Evolutionary conservation across 2,113 vertebrate genomes (phyloP).

Genomic region (Microtus montanus): DNA sequence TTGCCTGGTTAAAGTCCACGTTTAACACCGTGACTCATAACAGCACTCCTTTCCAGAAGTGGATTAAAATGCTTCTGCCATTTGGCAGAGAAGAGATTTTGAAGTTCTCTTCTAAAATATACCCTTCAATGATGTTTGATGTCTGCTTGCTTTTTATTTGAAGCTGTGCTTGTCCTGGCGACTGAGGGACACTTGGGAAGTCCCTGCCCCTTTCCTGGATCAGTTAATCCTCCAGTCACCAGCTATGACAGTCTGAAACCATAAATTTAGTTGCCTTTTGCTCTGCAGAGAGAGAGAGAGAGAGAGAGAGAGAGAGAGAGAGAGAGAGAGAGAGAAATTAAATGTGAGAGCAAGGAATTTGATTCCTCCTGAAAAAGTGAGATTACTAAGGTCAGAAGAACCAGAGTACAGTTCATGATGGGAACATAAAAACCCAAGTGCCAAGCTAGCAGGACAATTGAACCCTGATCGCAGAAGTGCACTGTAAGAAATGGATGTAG

Average conservation of each 20-base stretch:
- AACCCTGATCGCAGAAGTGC: not conserved
- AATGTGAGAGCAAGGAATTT: not conserved
- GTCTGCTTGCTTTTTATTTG: conserved; percentile 67
- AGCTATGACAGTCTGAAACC: conserved; percentile 10
- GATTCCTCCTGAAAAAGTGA: not conserved
- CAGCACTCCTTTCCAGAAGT: conserved; percentile 68
- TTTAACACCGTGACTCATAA: conserved; percentile 67
- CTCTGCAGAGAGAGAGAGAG: not conserved
- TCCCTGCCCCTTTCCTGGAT: not conserved
- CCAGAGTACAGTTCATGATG: not conserved
- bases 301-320: too few relatives aligned
- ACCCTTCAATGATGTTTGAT: conserved; percentile 53
- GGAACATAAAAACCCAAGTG: not conserved
- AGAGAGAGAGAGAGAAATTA: not conserved
- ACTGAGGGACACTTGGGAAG: conserved; percentile 26
- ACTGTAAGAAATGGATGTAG: not conserved
- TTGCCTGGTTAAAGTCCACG: conserved; percentile 64
- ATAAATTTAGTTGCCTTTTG: not conserved
- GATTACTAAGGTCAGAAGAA: conserved; percentile 1
- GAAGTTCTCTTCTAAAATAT: conserved; percentile 59
- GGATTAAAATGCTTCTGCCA: conserved; percentile 62
- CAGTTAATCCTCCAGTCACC: not conserved
- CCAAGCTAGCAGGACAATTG: not conserved
- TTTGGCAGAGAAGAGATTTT: conserved; percentile 53
- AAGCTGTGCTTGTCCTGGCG: conserved; percentile 50